Evolutionary conservation across 2,797 vertebrate genomes (phyloP).

Genomic region (Decapterus maruadsi): DNA sequence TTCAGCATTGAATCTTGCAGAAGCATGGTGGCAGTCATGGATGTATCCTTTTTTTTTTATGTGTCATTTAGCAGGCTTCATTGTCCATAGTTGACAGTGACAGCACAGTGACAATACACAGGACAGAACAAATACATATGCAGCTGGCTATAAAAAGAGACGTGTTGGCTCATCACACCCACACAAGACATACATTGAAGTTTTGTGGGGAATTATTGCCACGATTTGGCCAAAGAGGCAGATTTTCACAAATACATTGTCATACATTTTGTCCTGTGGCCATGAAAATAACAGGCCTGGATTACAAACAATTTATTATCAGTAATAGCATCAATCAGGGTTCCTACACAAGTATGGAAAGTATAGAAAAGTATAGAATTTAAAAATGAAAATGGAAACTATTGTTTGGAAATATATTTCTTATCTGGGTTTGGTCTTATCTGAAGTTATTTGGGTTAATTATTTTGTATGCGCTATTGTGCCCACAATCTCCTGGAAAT

Average conservation of each 20-base stretch:
- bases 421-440: no score
- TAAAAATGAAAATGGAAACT: no score
- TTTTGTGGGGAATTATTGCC: not conserved
- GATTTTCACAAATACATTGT: not conserved
- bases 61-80: not conserved
- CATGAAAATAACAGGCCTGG: no score
- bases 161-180: not conserved
- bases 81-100: not conserved
- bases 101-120: constrained; percentile 4
- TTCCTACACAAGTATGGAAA: no score
- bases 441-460: no score
- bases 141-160: not conserved
- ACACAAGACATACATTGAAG: not conserved
- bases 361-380: no score
- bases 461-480: no score
- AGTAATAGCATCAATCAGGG: no score
- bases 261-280: not conserved
- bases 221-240: not conserved
- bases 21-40: constrained; percentile 98
- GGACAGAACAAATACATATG: not conserved
- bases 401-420: no score
- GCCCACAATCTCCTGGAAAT: no score
- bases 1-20: constrained; percentile 96
- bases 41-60: constrained; percentile 91
- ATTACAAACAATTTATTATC: no score